Evolutionary conservation across 2,888 invertebrate species (phyloP), one percentile per base, ranked within the genome.

Genomic region (Tricholauxania praeusta): DNA sequence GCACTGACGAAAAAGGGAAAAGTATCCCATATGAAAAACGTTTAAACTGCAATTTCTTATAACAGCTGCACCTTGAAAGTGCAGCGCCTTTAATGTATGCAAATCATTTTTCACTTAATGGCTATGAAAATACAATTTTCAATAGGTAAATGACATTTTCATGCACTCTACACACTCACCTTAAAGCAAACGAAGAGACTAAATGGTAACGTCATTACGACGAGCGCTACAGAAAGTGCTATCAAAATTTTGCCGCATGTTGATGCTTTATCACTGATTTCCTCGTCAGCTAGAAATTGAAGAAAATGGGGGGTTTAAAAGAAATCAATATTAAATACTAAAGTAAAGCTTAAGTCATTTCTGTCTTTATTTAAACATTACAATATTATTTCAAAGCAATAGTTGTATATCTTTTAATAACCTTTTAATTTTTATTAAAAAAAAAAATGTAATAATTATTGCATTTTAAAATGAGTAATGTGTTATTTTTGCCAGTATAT

Each of bases 151-250:
- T 39, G 39, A 39, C 10, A 10, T 39, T 39, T 39, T 3, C 6
- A 39, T 14, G 3, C 12, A 3, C 47, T 48, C 47, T 48, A 19
- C 17, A 39, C 4, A 76, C 79, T 90, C 89, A 96, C 97, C 94
- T 97, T 97, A 85, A 97, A 96, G 86, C 96, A 97, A 72, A 97
- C 90, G 86, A 96, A 93, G 7, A 98, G 90, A 0, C 97, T 97
- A 82, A 98, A 95, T 0, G 97, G 97, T 91, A 97, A 93, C 1
- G 97, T 97, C 52, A 95, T 79, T 22, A 93, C 86, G 51, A 97
- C 94, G 51, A 97, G 84, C 5, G 94, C 84, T 93, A 96, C 96
- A 10, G 97, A 95, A 49, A 97, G 87, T 22, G 90, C 89, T 59
- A 95, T 93, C 62, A 98, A 89, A 75, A 97, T 91, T 87, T 92